Percentiles rank a stretch among this genome's conserved stretches.
These are phyloP conservation scores for Epizoanthus scotinus DNA, from an alignment of 92 coral and sea anemone genomes.

Conservation along the genomic window DNA sequence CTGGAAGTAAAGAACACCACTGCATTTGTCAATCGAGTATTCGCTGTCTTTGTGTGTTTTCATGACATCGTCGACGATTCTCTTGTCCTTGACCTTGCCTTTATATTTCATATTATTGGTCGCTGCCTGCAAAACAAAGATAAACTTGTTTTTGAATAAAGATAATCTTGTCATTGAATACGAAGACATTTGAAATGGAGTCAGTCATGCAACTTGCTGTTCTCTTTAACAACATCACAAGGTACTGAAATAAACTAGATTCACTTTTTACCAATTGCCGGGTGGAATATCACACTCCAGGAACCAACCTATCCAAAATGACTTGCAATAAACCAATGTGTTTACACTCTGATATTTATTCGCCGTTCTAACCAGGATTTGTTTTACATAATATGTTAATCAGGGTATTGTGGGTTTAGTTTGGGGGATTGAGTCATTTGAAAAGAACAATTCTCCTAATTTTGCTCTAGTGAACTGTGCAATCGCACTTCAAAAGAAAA, in stretches of 20 bases:
- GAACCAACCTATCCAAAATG: background rate
- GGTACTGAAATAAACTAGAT: too few species aligned
- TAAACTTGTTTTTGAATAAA: background rate
- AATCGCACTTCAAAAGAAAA: background rate
- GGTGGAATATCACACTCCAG: too few species aligned
- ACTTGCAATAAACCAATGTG: background rate
- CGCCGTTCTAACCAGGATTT: background rate
- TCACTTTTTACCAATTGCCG: too few species aligned
- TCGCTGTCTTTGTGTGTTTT: background rate
- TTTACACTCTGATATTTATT: constrained; percentile 11
- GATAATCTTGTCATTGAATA: background rate
- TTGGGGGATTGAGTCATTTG: background rate
- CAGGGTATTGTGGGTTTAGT: background rate
- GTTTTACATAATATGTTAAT: constrained; percentile 29
- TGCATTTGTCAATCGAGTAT: background rate
- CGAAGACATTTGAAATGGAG: too few species aligned
- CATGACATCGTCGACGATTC: background rate
- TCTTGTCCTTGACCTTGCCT: background rate
- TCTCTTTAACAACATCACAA: too few species aligned
- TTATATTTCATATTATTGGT: background rate
- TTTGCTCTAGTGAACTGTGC: background rate
- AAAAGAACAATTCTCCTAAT: background rate
- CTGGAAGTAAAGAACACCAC: background rate
- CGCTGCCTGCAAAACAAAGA: background rate
- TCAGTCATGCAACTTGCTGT: background rate